phyloP scores from a whole-genome alignment of 2,888 invertebrate species.

The Drosophila koepferae region DNA sequence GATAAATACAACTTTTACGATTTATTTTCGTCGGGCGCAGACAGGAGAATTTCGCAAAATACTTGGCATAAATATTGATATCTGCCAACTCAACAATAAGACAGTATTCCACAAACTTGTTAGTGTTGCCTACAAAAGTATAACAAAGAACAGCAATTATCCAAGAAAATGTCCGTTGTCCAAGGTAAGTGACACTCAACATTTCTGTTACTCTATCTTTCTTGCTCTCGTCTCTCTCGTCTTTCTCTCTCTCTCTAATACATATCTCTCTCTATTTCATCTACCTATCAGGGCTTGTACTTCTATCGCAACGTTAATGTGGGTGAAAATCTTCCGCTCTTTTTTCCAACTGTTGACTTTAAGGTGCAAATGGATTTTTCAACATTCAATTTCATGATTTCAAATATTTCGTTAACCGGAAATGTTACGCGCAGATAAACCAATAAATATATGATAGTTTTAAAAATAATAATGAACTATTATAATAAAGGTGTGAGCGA shows the following conservation, averaged over 20 bases:
- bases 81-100: constrained; percentile 38
- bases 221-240: no score
- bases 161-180: constrained; percentile 24
- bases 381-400: not conserved
- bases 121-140: constrained; percentile 29
- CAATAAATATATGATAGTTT: not conserved
- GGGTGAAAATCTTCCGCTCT: not conserved
- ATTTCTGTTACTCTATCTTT: no score
- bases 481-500: not conserved
- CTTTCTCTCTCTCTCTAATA: not conserved
- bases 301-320: not conserved
- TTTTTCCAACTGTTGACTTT: not conserved
- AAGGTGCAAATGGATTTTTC: not conserved
- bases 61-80: constrained; percentile 33
- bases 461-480: not conserved
- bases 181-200: not conserved
- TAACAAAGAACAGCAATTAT: constrained; percentile 28
- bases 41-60: constrained; percentile 28
- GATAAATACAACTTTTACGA: constrained; percentile 21
- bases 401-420: not conserved
- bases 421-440: not conserved
- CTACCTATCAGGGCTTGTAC: not conserved
- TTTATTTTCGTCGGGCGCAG: constrained; percentile 9
- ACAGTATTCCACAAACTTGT: constrained; percentile 33
- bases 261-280: not conserved